Evolutionary conservation across 2,797 vertebrate species (phyloP), one percentile per base, ranked within the genome.

Genomic region (Atherinosoma microstoma): DNA sequence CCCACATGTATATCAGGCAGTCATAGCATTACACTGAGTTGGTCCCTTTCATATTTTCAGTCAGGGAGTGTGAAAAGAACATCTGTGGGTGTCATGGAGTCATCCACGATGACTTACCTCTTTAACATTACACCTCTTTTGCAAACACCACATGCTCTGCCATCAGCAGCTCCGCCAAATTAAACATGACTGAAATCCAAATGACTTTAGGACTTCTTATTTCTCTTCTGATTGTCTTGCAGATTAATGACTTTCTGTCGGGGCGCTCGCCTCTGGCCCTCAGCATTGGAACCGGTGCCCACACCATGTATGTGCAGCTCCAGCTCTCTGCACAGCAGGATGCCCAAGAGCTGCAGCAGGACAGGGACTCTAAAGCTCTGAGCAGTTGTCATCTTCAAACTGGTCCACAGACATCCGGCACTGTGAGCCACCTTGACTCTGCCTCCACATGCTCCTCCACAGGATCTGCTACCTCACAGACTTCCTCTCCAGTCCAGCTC

Each of bases 281-380:
- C 65, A 96, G 96, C 1, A 93, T 98, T 58, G 95, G 97, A 0
- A 93, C 97, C 0, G 97, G 97, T 0, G 95, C 96, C 86, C 97
- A 98, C 62, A 95, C 96, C 93, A 98, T 98, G 97, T 97, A 97
- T 30, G 96, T 99, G 68, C 97, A 99, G 89, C 96, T 99, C 29
- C 97, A 99, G 88, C 83, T 99, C 57, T 95, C 97, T 0, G 95
- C 95, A 0, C 96, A 97, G 84, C 96, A 97, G 84, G 95, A 96
- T 9, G 85, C 92, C 5, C 84, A 0, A 64, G 90, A 47, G 58
- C 95, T 95, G 20, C 80, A 75, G 6, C 91, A 0, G 45, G 91
- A 70, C n/a, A 60, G 1, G 49, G 75, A 77, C 53, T 32, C 63
- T 0, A 75, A 32, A 64, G 27, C 63, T 15, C 42, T 11, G 29